These are phyloP conservation scores for Smutsia temminckii DNA, from an alignment of 2,797 vertebrate species.

Conservation along the genomic window DNA sequence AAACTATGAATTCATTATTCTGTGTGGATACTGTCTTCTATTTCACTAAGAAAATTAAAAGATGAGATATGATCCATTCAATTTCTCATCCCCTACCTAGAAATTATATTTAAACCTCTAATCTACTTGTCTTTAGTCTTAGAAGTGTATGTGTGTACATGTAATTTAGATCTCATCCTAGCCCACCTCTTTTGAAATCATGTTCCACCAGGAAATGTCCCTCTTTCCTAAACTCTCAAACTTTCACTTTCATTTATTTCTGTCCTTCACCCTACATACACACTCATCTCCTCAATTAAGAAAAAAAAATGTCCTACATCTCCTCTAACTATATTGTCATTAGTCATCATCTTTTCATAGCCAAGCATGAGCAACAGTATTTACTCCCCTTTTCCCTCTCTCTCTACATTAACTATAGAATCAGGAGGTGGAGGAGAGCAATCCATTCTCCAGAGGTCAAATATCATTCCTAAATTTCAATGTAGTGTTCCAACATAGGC, in stretches of 20 bases:
- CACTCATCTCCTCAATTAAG: not conserved
- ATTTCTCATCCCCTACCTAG: not conserved
- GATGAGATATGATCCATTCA: not conserved
- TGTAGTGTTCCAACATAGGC: not conserved
- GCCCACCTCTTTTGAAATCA: not conserved
- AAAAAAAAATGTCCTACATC: not conserved
- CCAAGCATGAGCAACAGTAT: not conserved
- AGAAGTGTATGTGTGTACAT: not conserved
- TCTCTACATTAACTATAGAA: not conserved
- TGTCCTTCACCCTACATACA: not conserved
- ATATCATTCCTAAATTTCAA: not conserved
- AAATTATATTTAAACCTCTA: not conserved
- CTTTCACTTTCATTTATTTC: not conserved
- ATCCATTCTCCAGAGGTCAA: not conserved
- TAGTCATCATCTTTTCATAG: not conserved
- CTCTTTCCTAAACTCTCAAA: not conserved
- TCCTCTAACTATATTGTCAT: not conserved
- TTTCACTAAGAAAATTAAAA: not conserved
- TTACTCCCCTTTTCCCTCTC: not conserved
- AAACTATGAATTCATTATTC: not conserved
- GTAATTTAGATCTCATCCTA: not conserved
- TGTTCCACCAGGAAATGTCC: not conserved
- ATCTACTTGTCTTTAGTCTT: not conserved
- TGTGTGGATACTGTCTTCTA: not conserved
- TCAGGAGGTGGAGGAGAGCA: not conserved